Evolutionary conservation across 2,888 invertebrate species (phyloP).

Genomic region (Steromphala cineraria): DNA sequence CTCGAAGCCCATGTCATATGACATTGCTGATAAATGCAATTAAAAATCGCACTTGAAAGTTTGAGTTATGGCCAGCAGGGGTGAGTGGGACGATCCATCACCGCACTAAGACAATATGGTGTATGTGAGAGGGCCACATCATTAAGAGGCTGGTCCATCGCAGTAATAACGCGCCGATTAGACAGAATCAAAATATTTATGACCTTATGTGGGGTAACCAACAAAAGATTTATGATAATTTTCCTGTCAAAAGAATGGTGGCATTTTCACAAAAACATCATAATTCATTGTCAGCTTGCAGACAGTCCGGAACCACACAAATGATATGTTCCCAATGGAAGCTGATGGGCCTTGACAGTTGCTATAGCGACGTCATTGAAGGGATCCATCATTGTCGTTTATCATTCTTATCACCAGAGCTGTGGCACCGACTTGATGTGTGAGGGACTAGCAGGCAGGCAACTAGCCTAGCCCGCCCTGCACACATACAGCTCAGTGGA

Average conservation of each 20-base stretch:
- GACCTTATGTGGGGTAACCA: constrained; percentile 42
- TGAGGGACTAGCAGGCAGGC: constrained; percentile 1
- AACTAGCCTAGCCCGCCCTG: not conserved
- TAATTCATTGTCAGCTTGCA: constrained; percentile 61
- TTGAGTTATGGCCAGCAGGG: constrained; percentile 8
- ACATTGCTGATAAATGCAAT: constrained; percentile 11
- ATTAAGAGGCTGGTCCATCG: not conserved
- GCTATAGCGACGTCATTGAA: constrained; percentile 62
- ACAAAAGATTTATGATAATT: constrained; percentile 66
- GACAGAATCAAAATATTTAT: constrained; percentile 48
- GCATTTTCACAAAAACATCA: constrained; percentile 59
- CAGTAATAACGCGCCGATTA: constrained; percentile 39
- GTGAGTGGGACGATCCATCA: constrained; percentile 28
- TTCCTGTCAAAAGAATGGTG: constrained; percentile 64
- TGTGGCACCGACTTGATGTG: constrained; percentile 30
- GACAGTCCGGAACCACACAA: constrained; percentile 62
- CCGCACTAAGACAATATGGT: constrained; percentile 30
- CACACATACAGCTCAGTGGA: not conserved
- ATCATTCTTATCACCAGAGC: constrained; percentile 46
- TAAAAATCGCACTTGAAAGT: constrained; percentile 19
- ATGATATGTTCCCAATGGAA: constrained; percentile 61
- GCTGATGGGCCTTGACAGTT: constrained; percentile 64
- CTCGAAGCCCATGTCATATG: constrained; percentile 6
- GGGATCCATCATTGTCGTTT: constrained; percentile 66
- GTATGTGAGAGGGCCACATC: constrained; percentile 27